phyloP scores from a whole-genome alignment of 2,888 invertebrate genomes.

The Brachylomia viminalis region DNA sequence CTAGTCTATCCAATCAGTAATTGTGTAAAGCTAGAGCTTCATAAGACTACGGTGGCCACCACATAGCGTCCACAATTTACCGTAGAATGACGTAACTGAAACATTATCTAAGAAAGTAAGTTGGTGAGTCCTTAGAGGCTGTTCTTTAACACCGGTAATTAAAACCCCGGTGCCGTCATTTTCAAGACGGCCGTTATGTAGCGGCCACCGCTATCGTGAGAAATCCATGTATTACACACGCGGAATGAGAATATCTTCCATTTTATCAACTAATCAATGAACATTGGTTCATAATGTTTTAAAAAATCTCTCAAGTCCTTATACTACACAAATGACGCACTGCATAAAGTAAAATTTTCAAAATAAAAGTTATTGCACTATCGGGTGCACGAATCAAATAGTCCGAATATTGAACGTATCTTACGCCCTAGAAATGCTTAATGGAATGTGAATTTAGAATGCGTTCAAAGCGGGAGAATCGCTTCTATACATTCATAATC shows the following conservation, averaged over 20 bases:
- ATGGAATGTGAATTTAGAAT: not conserved
- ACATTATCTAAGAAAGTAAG: not conserved
- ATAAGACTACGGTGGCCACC: not conserved
- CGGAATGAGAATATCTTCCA: not conserved
- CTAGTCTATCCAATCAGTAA: no score
- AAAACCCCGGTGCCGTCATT: not conserved
- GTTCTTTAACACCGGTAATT: not conserved
- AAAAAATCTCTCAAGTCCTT: not conserved
- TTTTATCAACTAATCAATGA: not conserved
- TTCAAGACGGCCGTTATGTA: not conserved
- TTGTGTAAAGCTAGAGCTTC: not conserved
- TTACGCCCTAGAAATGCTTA: not conserved
- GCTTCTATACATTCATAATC: slow-evolving; percentile 6
- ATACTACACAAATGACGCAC: not conserved
- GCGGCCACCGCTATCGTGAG: not conserved
- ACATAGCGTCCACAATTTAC: not conserved
- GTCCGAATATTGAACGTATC: not conserved
- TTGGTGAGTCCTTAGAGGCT: not conserved
- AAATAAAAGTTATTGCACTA: not conserved
- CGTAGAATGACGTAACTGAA: not conserved
- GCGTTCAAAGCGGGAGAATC: not conserved
- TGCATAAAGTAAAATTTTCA: not conserved
- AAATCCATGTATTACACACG: not conserved
- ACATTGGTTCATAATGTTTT: not conserved
- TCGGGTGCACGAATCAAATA: not conserved